Evolutionary conservation across 92 coral and sea anemone species (phyloP).

Genomic region (Pocillopora meandrina): DNA sequence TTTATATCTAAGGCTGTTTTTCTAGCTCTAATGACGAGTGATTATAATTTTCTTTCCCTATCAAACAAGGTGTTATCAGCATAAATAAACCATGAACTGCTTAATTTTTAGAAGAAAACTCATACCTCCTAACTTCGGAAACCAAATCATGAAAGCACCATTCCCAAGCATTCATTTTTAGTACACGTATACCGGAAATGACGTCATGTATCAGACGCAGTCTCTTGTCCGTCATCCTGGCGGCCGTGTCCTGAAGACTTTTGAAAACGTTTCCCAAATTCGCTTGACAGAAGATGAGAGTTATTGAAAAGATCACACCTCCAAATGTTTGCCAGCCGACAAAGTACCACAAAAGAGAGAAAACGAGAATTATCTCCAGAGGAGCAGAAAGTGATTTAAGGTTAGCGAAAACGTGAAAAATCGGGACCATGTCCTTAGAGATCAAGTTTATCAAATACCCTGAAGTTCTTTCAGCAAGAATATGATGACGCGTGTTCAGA

Average conservation of each 20-base stretch:
- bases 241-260: background rate
- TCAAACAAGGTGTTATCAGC: too few relatives aligned
- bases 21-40: too few relatives aligned
- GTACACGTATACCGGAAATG: constrained; percentile 27
- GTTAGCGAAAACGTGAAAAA: constrained; percentile 5
- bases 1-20: too few relatives aligned
- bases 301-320: background rate
- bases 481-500: background rate
- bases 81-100: too few relatives aligned
- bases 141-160: constrained; percentile 12
- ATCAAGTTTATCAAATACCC: constrained; percentile 44
- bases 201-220: constrained; percentile 12
- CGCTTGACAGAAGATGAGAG: background rate
- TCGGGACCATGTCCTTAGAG: constrained; percentile 36
- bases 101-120: background rate
- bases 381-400: background rate
- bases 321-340: constrained; percentile 11
- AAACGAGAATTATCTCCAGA: background rate
- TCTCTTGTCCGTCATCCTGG: constrained; percentile 2
- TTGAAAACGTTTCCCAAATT: background rate
- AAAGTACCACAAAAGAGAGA: background rate
- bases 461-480: constrained; percentile 16
- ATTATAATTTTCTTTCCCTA: too few relatives aligned
- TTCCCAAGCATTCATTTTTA: constrained; percentile 29
- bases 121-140: background rate